Conservation (phyloP, 2,113 vertebrate genomes). For the Pseudonaja textilis region DNA sequence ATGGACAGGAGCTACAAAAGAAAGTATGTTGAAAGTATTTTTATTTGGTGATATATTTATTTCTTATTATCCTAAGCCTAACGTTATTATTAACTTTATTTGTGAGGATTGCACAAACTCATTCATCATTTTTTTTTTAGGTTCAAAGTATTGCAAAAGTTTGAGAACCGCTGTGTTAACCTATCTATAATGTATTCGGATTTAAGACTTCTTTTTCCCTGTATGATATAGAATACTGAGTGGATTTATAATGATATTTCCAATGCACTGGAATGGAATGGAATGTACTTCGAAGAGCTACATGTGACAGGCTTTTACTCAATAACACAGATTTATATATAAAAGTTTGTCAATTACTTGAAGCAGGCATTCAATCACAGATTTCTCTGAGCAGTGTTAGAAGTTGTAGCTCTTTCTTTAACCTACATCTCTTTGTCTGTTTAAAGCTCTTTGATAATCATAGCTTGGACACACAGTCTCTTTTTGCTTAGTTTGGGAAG, state of each 20-base stretch:
- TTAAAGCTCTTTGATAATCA: background rate
- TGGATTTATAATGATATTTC: background rate
- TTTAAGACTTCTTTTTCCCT: background rate
- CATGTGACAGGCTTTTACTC: background rate
- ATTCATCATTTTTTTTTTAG: background rate
- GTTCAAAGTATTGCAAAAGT: background rate
- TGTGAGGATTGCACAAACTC: background rate
- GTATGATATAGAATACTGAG: background rate
- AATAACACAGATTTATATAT: background rate
- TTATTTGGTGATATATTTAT: background rate
- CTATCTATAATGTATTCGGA: background rate
- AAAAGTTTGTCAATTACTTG: background rate
- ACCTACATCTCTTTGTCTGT: background rate
- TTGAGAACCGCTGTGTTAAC: background rate
- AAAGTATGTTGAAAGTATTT: background rate
- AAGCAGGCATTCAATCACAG: background rate
- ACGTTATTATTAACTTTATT: background rate
- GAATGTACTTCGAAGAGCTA: background rate
- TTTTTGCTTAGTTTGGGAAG: background rate
- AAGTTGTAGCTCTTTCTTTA: background rate
- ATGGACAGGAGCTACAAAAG: background rate
- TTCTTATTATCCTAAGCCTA: background rate
- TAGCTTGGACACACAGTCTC: background rate
- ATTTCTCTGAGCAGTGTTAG: background rate
- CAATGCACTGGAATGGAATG: background rate